Evolutionary conservation across 1,140 invertebrate species (phyloP).

Genomic region (Macrosteles quadrilineatus): DNA sequence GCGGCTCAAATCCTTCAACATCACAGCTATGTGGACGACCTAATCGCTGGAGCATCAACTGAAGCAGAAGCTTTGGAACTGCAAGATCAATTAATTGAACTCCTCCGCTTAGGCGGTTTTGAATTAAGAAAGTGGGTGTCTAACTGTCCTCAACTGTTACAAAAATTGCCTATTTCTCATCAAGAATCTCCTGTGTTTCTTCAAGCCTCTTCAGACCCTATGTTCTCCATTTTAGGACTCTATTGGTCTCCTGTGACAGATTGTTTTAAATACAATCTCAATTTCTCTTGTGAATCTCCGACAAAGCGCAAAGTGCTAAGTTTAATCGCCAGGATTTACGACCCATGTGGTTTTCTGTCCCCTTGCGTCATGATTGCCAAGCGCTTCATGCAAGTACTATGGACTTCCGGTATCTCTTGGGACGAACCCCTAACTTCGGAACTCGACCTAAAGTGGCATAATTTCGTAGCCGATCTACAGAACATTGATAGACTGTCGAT

Average conservation of each 20-base stretch:
- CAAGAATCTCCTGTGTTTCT: background rate
- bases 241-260: background rate
- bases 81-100: background rate
- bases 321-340: background rate
- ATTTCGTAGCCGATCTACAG: background rate
- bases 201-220: background rate
- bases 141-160: background rate
- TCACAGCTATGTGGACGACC: background rate
- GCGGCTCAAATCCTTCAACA: background rate
- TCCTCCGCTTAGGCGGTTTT: background rate
- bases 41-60: background rate
- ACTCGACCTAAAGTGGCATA: background rate
- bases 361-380: background rate
- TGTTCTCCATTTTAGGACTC: background rate
- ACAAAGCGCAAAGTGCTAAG: background rate
- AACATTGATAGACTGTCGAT: background rate
- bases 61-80: background rate
- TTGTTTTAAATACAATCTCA: background rate
- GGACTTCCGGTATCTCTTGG: background rate
- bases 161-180: background rate
- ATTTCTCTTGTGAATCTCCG: background rate
- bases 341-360: background rate
- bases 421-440: background rate
- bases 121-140: background rate
- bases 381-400: background rate